Evolutionary conservation across 37 sponge, comb jelly and placozoan species (phyloP).

Genomic region (Beroe forskalii): DNA sequence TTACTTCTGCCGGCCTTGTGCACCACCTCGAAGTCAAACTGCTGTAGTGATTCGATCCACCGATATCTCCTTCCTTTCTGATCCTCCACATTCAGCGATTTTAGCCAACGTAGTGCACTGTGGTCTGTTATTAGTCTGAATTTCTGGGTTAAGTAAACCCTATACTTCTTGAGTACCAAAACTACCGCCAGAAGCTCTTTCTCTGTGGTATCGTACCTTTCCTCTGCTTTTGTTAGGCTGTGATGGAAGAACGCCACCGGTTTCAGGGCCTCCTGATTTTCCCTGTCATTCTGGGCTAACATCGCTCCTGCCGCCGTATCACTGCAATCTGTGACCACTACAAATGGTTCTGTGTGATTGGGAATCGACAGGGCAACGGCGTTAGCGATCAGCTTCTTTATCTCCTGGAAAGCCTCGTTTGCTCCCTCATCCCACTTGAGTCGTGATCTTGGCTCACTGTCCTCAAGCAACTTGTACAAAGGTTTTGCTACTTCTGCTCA

Average conservation of each 20-base stretch:
- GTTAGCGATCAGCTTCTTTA: background rate
- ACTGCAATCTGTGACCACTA: background rate
- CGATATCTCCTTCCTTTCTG: background rate
- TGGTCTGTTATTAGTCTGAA: too few species aligned
- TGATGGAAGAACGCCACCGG: too few species aligned
- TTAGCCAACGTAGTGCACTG: background rate
- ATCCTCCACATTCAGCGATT: background rate
- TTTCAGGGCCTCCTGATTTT: too few species aligned
- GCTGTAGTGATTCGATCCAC: conserved; percentile 65
- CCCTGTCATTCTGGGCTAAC: too few species aligned
- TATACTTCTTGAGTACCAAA: too few species aligned
- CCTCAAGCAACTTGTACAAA: background rate
- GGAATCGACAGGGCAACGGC: background rate
- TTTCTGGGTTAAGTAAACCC: too few species aligned
- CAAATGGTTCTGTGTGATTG: background rate
- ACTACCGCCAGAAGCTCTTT: too few species aligned
- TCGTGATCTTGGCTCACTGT: background rate
- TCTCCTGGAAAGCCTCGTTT: background rate
- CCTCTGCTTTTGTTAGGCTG: too few species aligned
- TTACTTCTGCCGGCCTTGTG: conserved; percentile 41
- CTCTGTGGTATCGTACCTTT: too few species aligned
- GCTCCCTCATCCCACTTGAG: background rate
- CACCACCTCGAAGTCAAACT: conserved; percentile 61
- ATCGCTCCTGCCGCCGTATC: too few species aligned
- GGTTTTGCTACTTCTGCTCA: background rate